Base-by-base conservation (phyloP, 2,888 invertebrate genomes). In the Hyalella azteca region DNA sequence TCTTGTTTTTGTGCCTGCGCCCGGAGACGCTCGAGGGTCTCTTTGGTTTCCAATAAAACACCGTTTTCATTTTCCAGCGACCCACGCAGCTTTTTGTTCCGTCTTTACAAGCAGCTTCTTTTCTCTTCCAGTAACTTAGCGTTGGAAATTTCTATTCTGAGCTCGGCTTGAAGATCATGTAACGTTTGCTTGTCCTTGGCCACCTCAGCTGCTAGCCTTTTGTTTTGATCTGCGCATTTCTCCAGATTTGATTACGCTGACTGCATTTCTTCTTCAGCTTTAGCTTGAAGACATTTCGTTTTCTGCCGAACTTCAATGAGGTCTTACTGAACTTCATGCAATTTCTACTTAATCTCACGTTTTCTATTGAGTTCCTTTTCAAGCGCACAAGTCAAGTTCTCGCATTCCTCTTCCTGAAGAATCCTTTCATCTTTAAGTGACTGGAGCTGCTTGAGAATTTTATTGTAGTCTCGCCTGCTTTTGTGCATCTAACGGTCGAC, bases 101-200 rank as follows among this genome's bases (percentile, higher is more conserved):
- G 66, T 36, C 32, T 66, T 36, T 66, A 32, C 39, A 66, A 36
- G 36, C 66, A 66, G 7, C 5, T 19, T 66, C n/a, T n/a, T 36
- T 66, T 66, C 19, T 32, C 36, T 19, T 66, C 66, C 13, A 66
- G n/a, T 19, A 66, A n/a, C 36, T 29, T 66, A 36, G 36, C 66
- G n/a, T 66, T 66, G n/a, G 66, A 66, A 36, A 32, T 66, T 66
- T 66, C 66, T 19, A 66, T 32, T 11, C 66, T 32, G 26, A 66
- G 29, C 19, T 66, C 66, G 36, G 66, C 66, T 66, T 66, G 66
- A 32, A 66, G 66, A 32, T 66, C 36, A 36, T 66, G 36, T 19
- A 66, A 36, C 5, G 32, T 36, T 66, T 32, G 19, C 36, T 66
- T 66, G 2, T 32, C 66, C 36, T 66, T 9, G 66, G 39, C 39